A percentile compares a stretch with the other conserved stretches of the same genome.
phyloP scores from a whole-genome alignment of 1,140 invertebrate species.

The Drosophila virilis region DNA sequence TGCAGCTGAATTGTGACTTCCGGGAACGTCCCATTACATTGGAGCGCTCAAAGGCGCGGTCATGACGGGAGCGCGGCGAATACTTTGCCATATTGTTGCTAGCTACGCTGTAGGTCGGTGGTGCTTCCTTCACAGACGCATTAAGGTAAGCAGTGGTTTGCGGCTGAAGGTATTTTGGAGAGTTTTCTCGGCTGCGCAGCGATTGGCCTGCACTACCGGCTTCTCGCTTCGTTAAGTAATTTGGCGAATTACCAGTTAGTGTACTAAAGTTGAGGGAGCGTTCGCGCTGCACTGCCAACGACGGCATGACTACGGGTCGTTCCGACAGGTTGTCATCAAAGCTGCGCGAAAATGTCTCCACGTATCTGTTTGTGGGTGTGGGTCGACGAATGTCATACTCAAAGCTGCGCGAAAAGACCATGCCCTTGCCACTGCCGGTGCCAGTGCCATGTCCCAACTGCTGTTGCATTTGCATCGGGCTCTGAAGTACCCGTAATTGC shows the following conservation, averaged over 20 bases:
- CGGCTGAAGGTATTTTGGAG: constrained; percentile 74
- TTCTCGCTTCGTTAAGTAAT: constrained; percentile 80
- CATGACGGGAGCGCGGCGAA: constrained; percentile 65
- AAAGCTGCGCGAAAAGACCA: constrained; percentile 84
- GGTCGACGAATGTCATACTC: constrained; percentile 79
- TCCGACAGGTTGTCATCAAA: constrained; percentile 82
- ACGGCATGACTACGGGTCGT: constrained; percentile 47
- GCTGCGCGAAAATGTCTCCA: constrained; percentile 82
- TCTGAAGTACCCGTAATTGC: constrained; percentile 28
- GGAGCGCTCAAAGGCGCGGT: constrained; percentile 71
- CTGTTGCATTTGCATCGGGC: constrained; percentile 24
- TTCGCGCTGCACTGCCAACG: constrained; percentile 57
- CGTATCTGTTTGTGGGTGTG: constrained; percentile 67
- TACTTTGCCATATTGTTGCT: constrained; percentile 50
- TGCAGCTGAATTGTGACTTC: constrained; percentile 73
- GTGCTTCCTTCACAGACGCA: constrained; percentile 76
- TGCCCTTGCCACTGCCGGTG: constrained; percentile 62
- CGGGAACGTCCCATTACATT: constrained; percentile 71
- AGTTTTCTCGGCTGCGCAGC: constrained; percentile 76
- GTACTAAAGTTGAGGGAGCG: constrained; percentile 78
- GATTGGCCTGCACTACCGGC: constrained; percentile 60
- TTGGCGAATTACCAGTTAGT: constrained; percentile 80
- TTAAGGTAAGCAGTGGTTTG: constrained; percentile 79
- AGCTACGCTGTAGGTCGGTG: constrained; percentile 68
- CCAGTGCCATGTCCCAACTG: constrained; percentile 14